phyloP scores from a whole-genome alignment of 1,140 invertebrate species.

The Cecropterus lyciades region DNA sequence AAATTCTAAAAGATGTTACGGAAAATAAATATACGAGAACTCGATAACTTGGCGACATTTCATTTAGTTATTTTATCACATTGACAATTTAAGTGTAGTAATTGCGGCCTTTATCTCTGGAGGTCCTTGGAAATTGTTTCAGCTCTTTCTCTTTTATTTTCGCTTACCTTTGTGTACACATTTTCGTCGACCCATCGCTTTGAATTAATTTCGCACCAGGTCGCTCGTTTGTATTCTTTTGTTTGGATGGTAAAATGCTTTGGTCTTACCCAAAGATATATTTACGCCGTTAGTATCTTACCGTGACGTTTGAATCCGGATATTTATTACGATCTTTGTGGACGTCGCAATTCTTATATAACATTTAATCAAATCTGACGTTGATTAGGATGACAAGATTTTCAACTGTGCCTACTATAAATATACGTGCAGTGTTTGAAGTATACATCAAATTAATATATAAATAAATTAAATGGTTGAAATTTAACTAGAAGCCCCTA shows the following conservation, averaged over 20 bases:
- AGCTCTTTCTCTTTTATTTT: constrained; percentile 61
- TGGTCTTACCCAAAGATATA: constrained; percentile 59
- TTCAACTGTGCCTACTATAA: no score
- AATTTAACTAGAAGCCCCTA: no score
- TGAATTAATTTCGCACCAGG: constrained; percentile 68
- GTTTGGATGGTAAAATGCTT: constrained; percentile 57
- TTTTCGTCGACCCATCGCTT: constrained; percentile 63
- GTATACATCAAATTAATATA: no score
- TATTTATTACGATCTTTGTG: constrained; percentile 68
- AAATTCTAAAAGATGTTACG: not conserved
- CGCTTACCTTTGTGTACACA: constrained; percentile 65
- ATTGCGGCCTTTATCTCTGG: constrained; percentile 55
- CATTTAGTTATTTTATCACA: constrained; percentile 4
- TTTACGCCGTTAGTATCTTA: constrained; percentile 57
- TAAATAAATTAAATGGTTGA: no score
- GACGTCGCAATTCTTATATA: constrained; percentile 62
- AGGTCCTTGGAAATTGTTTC: constrained; percentile 59
- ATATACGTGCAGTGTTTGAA: no score
- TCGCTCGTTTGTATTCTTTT: constrained; percentile 67
- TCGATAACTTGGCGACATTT: not conserved
- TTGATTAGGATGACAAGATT: constrained; percentile 1
- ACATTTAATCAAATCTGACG: constrained; percentile 72
- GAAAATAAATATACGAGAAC: not conserved
- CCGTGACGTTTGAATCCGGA: constrained; percentile 59
- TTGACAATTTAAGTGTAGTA: constrained; percentile 40